Conservation (phyloP, 2,888 invertebrate species). For the Aleiodes leptofemur region DNA sequence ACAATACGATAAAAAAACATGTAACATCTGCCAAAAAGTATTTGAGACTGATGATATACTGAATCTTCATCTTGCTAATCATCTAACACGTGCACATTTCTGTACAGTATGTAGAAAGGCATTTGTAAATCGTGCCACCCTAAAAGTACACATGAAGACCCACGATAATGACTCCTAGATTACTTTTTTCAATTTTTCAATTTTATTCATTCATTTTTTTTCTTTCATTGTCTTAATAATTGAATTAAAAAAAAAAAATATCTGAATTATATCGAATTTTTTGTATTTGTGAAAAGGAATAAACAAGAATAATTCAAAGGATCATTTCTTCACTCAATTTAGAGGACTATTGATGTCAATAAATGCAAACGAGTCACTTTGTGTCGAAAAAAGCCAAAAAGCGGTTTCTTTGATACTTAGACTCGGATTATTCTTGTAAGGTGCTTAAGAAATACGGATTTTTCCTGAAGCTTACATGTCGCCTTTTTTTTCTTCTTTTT, state of each 20-base stretch:
- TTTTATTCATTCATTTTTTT: no score
- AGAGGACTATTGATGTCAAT: constrained; percentile 19
- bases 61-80: constrained; percentile 63
- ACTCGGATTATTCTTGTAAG: constrained; percentile 14
- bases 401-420: constrained; percentile 27
- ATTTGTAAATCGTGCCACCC: constrained; percentile 64
- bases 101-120: constrained; percentile 66
- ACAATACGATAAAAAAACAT: constrained; percentile 57
- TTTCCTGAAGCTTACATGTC: background rate
- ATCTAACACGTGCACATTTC: constrained; percentile 61
- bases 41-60: constrained; percentile 57
- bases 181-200: background rate
- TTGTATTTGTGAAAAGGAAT: background rate
- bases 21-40: constrained; percentile 63
- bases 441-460: constrained; percentile 13
- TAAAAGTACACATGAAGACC: constrained; percentile 64
- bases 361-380: constrained; percentile 14
- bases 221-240: background rate
- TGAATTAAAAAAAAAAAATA: background rate
- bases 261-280: background rate
- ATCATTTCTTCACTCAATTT: background rate
- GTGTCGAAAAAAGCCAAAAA: no score
- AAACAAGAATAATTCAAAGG: background rate
- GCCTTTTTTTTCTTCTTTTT: no score
- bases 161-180: constrained; percentile 52